Conservation (phyloP, 2,113 vertebrate species). For the Grantiella picta region DNA sequence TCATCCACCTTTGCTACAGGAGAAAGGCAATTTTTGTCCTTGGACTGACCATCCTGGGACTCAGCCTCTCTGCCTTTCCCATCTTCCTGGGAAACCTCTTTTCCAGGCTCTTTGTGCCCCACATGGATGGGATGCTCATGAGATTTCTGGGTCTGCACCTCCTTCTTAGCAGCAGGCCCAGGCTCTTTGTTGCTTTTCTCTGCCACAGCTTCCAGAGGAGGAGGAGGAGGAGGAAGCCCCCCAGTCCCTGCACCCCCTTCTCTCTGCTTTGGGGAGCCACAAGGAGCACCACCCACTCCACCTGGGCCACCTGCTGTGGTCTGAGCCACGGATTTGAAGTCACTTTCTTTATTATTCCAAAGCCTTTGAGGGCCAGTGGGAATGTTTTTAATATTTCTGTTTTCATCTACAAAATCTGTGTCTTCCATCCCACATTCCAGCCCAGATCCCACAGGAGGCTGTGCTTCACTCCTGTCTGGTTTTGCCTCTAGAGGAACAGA, state of each 20-base stretch:
- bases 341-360: background rate
- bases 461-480: background rate
- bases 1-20: background rate
- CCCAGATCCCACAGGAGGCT: background rate
- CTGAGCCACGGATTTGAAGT: background rate
- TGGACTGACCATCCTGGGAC: background rate
- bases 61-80: background rate
- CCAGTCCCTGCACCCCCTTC: background rate
- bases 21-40: background rate
- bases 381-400: conserved; percentile 71
- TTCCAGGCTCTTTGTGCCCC: background rate
- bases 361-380: background rate
- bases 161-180: background rate
- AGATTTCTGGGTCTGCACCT: rapidly evolving
- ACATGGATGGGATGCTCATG: rapidly evolving
- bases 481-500: background rate
- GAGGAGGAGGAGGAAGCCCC: background rate
- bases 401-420: conserved; percentile 62
- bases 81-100: background rate
- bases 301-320: background rate
- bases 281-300: background rate
- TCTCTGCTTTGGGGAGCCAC: background rate
- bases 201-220: background rate
- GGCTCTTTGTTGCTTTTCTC: background rate
- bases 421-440: background rate